Evolutionary conservation across 2,888 invertebrate species (phyloP), one percentile per base, ranked within the genome.

Genomic region (Galeopsomyia nigrocyanea): DNA sequence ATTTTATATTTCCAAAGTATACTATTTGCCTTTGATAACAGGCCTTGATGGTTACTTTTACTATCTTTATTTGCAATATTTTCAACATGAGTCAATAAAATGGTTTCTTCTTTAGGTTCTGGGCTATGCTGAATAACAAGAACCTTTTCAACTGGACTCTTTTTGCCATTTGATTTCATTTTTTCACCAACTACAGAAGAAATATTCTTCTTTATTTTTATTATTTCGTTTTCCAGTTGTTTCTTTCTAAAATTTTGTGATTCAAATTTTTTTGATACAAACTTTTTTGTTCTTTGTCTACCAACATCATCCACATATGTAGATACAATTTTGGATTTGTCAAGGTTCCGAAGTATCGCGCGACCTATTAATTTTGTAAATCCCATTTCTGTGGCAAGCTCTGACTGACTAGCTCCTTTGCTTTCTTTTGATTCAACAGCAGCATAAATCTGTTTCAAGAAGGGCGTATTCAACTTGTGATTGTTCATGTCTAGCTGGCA

Each of bases 241-340:
- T 83, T 82, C 51, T 79, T 84, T 64, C 84, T 76, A 55, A 77
- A 78, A 58, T 83, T 86, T 7, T 77, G 75, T 47, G 83, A 79
- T 47, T 84, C 83, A 64, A 80, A 85, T 68, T 80, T 84, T 57
- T 82, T 83, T 0, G 85, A 82, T 0, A 87, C 86, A 80, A 83
- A 89, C 80, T 87, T 88, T 13, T 87, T 85, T 0, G 88, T 85
- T 56, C 90, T 85, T 77, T 91, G 90, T 51, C 90, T 86, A 10
- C 91, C 91, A 55, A 87, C 82, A 77, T 90, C 90, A 57, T 88
- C 87, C 82, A 89, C 87, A 75, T 89, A 88, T 0, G 87, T 86
- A 14, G 88, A 87, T 6, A 90, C 84, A n/a, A 88, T 79, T 74
- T 82, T 84, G 39, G 79, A 77, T 70, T 84, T 88, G 50, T 84